These are phyloP conservation scores for Porphyrio hochstetteri DNA, from an alignment of 2,113 vertebrate species.

Conservation along the genomic window DNA sequence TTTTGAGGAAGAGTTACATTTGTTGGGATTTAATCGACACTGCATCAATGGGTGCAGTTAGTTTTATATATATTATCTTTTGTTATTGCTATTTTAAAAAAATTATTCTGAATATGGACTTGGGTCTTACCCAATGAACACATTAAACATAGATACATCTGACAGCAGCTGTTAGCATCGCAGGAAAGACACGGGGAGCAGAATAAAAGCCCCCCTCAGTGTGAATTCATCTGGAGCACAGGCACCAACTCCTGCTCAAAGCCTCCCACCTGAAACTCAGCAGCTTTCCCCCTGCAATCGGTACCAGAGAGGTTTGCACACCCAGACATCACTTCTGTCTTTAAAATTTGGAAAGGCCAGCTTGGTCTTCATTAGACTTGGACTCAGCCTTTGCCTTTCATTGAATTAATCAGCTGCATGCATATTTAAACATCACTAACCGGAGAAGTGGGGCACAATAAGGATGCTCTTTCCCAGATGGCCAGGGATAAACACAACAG, in stretches of 20 bases:
- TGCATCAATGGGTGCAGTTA: not conserved
- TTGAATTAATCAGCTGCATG: not conserved
- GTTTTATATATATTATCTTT: not conserved
- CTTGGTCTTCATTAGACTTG: not conserved
- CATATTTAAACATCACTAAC: conserved; percentile 20
- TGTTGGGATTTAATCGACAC: not conserved
- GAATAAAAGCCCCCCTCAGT: not conserved
- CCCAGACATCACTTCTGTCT: not conserved
- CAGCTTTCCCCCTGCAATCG: not conserved
- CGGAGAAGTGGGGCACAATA: not conserved
- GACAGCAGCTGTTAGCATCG: not conserved
- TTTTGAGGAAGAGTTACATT: not conserved
- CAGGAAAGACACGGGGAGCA: not conserved
- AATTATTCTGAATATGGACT: not conserved
- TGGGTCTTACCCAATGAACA: not conserved
- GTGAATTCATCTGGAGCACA: not conserved
- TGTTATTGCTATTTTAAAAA: not conserved
- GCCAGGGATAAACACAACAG: not conserved
- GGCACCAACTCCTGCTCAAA: not conserved
- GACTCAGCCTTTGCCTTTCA: not conserved
- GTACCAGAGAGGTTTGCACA: not conserved
- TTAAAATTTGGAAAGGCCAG: not conserved
- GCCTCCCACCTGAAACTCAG: not conserved
- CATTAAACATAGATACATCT: not conserved
- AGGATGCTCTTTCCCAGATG: not conserved